Conservation (phyloP, 2,113 vertebrate species). For the Hippotragus niger region DNA sequence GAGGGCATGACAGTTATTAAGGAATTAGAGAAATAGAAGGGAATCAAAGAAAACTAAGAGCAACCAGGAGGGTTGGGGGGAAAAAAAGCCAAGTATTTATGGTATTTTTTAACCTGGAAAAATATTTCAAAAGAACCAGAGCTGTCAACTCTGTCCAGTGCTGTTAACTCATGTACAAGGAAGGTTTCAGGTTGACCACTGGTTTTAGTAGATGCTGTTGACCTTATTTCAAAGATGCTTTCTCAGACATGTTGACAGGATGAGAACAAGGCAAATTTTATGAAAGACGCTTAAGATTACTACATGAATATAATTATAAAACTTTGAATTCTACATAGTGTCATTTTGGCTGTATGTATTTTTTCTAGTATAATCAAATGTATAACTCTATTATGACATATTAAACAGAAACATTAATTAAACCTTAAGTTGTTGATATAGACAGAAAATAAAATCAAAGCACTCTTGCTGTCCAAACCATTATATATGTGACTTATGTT, state of each 20-base stretch:
- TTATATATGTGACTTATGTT: background rate
- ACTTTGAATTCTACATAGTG: background rate
- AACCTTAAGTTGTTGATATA: background rate
- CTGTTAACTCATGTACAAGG: background rate
- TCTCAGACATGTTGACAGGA: background rate
- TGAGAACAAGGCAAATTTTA: background rate
- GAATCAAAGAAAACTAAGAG: background rate
- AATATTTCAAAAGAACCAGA: background rate
- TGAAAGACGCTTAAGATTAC: background rate
- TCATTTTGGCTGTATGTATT: background rate
- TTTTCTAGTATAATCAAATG: background rate
- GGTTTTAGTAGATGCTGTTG: background rate
- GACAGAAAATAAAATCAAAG: conserved; percentile 20
- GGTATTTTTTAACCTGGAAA: background rate
- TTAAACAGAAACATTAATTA: background rate
- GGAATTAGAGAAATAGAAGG: background rate
- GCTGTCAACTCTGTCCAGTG: background rate
- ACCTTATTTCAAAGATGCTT: background rate
- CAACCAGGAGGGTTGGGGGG: fast-evolving
- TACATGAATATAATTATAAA: background rate
- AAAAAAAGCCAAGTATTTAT: background rate
- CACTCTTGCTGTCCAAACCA: background rate
- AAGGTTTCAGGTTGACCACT: fast-evolving
- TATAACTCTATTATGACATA: background rate
- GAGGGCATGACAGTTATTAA: background rate